Percentiles rank a stretch among this genome's conserved stretches.
Evolutionary conservation across 2,797 vertebrate genomes (phyloP).

Genomic region (Serranus cabrilla): DNA sequence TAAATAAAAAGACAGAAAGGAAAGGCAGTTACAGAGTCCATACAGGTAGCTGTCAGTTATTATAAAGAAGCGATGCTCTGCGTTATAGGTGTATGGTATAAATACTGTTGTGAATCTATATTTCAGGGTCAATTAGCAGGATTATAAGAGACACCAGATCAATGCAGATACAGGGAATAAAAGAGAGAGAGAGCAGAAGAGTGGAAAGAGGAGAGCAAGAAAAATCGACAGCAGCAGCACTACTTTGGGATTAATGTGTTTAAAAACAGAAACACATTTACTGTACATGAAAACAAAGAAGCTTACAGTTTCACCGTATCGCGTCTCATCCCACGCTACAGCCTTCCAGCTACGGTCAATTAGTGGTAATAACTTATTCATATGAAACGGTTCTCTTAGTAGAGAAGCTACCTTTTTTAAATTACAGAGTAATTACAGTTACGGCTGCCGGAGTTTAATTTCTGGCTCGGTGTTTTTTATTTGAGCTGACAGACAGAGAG

Average conservation of each 20-base stretch:
- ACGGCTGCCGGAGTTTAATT: constrained; percentile 39
- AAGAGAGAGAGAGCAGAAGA: constrained; percentile 15
- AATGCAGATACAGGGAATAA: constrained; percentile 26
- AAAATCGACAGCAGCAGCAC: constrained; percentile 2
- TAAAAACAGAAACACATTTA: constrained; percentile 27
- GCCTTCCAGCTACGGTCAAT: constrained; percentile 46
- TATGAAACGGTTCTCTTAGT: constrained; percentile 28
- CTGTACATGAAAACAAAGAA: constrained; percentile 26
- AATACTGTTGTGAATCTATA: constrained; percentile 41
- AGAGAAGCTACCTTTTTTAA: constrained; percentile 42
- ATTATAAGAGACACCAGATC: constrained; percentile 49
- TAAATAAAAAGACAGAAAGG: background rate
- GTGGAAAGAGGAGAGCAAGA: constrained; percentile 5
- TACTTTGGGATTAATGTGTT: constrained; percentile 11
- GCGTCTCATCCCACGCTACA: constrained; percentile 3
- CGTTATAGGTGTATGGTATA: constrained; percentile 15
- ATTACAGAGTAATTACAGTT: constrained; percentile 52
- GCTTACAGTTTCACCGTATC: constrained; percentile 37
- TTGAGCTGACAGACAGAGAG: constrained; percentile 37
- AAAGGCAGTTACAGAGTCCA: background rate
- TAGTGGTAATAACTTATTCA: constrained; percentile 63
- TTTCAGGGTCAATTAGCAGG: constrained; percentile 46
- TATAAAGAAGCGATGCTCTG: background rate
- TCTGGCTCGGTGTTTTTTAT: constrained; percentile 34
- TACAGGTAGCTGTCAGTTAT: background rate